These are phyloP conservation scores for Maniola jurtina DNA, from an alignment of 1,140 invertebrate genomes.

Conservation along the genomic window DNA sequence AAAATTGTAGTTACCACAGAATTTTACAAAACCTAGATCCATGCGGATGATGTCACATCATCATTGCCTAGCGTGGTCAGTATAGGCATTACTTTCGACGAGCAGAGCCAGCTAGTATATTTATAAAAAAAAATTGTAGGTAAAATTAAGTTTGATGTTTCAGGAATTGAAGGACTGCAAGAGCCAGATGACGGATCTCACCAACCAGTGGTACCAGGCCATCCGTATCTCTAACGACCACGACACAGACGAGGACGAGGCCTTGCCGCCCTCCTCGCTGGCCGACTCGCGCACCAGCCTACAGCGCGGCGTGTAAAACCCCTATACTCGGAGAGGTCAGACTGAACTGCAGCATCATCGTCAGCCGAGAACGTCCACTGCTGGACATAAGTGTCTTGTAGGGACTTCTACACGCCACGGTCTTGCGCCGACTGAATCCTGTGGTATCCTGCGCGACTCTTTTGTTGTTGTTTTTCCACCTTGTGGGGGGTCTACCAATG, in stretches of 20 bases:
- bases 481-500: too few species aligned
- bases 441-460: too few species aligned
- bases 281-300: slow-evolving; percentile 63
- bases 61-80: too few species aligned
- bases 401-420: too few species aligned
- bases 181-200: slow-evolving; percentile 96
- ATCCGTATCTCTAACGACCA: slow-evolving; percentile 88
- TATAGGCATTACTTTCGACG: too few species aligned
- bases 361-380: background rate
- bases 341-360: background rate
- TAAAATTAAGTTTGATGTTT: slow-evolving; percentile 35
- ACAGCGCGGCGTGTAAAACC: slow-evolving; percentile 56
- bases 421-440: too few species aligned
- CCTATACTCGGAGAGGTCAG: background rate
- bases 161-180: slow-evolving; percentile 97
- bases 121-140: too few species aligned
- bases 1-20: too few species aligned
- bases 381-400: background rate
- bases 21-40: too few species aligned
- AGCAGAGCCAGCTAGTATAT: too few species aligned
- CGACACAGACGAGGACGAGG: slow-evolving; percentile 79
- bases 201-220: slow-evolving; percentile 98
- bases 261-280: slow-evolving; percentile 54
- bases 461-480: too few species aligned
- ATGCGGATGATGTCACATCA: too few species aligned